Base-by-base conservation (phyloP, 2,888 invertebrate species). In the Limnephilus marmoratus region DNA sequence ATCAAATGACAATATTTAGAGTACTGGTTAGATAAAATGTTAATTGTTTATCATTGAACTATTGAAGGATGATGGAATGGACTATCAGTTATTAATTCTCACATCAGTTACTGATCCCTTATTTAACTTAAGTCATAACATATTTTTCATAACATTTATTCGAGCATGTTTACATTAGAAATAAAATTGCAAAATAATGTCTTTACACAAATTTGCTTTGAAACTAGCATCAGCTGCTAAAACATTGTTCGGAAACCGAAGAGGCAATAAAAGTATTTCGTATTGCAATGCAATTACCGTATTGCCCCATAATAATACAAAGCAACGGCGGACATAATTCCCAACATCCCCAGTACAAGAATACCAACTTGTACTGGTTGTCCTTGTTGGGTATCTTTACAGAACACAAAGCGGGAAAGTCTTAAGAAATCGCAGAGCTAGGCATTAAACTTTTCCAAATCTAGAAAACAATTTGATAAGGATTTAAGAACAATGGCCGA, bases 401-500 rank as follows among this genome's bases (percentile, higher is more conserved):
- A 45, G 86, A 37, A 49, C 87, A 49, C 87, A 53, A 87, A 49
- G 87, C 87, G 68, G 41, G 37, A 89, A 89, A 89, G 81, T 89
- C 37, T 24, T 29, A 31, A 53, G 49, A 81, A 89, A 89, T 89
- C 88, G 88, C 81, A 31, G 34, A 80, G 88, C 88, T 37, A 89
- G 41, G 88, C 88, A 89, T 89, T 89, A 89, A 89, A 89, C 88
- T 89, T 89, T 89, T 80, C 80, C 80, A 80, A 80, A 89, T 89
- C 88, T 89, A 24, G 88, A 89, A 89, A 89, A 91, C 85, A 86
- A 91, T 91, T 91, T 86, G 91, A 91, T 86, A 86, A 86, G 91
- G 86, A 86, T 91, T 90, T 91, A 68, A 37, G 91, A 91, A 91
- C 91, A 91, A 91, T 68, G 37, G 86, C 31, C 88, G 31, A 81